A percentile compares a stretch with the other conserved stretches of the same genome.
These are phyloP conservation scores for Pseudotriccus pelzelni DNA, from an alignment of 2,797 vertebrate species.

Conservation along the genomic window DNA sequence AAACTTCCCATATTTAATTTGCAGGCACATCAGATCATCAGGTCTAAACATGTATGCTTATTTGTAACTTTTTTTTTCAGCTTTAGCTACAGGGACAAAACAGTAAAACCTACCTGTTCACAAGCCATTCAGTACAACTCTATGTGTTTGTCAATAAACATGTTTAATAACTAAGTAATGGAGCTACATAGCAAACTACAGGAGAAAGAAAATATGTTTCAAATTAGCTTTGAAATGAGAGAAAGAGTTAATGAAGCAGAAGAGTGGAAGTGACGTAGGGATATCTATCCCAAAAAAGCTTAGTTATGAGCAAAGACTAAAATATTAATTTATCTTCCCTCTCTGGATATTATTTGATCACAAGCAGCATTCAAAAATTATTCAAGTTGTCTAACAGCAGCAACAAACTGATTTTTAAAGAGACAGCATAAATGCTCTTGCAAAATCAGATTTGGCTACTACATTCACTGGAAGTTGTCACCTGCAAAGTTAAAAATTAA, in stretches of 20 bases:
- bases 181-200: background rate
- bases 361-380: background rate
- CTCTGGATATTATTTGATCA: background rate
- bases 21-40: background rate
- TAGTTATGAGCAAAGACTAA: background rate
- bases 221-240: slow-evolving; percentile 7
- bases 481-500: background rate
- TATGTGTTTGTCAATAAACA: background rate
- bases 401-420: background rate
- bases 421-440: background rate
- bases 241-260: background rate
- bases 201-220: background rate
- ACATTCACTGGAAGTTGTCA: background rate
- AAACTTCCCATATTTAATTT: background rate
- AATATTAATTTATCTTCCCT: background rate
- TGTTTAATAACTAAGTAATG: background rate
- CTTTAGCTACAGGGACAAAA: background rate
- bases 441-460: background rate
- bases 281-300: background rate
- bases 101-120: background rate
- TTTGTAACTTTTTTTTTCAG: background rate
- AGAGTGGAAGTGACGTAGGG: background rate
- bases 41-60: background rate
- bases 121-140: background rate
- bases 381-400: background rate